Percentiles rank a stretch among this genome's conserved stretches.
phyloP scores from a whole-genome alignment of 2,797 vertebrate genomes.

The Poecile montanus region DNA sequence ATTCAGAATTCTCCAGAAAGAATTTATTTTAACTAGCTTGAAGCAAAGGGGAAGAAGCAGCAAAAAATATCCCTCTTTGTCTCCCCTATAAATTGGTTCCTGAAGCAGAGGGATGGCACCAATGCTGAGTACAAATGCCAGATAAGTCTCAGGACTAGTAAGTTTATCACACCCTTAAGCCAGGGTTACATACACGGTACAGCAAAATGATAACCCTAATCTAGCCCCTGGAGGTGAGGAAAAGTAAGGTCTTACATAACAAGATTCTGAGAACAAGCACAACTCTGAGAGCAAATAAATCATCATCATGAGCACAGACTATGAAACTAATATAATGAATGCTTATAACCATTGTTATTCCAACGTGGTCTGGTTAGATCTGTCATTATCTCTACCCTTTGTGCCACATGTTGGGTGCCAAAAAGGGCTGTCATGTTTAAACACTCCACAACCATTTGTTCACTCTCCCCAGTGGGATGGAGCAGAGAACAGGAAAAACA shows the following conservation, averaged over 20 bases:
- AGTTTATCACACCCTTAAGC: neutral
- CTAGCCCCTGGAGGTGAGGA: neutral
- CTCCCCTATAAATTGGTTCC: fast-evolving
- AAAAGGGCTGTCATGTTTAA: neutral
- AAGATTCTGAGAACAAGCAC: neutral
- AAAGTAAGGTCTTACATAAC: neutral
- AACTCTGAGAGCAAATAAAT: neutral
- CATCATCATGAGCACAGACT: neutral
- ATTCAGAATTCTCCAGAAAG: neutral
- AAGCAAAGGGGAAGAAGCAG: fast-evolving
- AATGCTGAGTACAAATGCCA: neutral
- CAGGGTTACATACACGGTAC: neutral
- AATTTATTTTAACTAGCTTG: neutral
- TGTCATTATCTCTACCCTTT: neutral
- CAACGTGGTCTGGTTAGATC: neutral
- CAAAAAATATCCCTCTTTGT: neutral
- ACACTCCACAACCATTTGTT: neutral
- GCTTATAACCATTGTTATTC: neutral
- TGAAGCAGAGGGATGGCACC: neutral
- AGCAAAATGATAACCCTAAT: neutral
- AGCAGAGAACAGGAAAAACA: neutral
- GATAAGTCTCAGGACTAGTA: neutral
- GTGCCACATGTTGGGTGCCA: fast-evolving
- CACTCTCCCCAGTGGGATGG: fast-evolving
- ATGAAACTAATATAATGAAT: neutral